Evolutionary conservation across 2,113 vertebrate genomes (phyloP), one percentile per base, ranked within the genome.

Genomic region (Myotis lucifugus): DNA sequence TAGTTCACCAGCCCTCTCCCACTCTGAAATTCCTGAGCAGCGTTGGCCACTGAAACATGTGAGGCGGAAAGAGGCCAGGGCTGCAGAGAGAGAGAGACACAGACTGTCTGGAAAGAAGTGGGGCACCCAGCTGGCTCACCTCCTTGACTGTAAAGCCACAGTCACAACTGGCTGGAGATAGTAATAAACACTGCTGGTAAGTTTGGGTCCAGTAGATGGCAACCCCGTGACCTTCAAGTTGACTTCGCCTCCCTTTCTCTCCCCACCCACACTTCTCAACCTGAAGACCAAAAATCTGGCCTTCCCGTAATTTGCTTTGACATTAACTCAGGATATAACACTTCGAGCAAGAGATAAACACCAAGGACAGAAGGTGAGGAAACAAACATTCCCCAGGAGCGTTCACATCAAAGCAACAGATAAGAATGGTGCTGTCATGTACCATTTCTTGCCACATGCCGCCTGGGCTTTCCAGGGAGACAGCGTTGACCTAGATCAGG

Each of bases 251-350:
- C 54, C 83, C 70, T 81, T 46, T 72, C 87, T 96, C 56, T 96
- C 94, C 81, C 97, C 97, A 96, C 97, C 96, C 94, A 97, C 95
- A 19, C 97, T 97, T 91, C 91, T 92, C 78, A 50, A 25, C 69
- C 67, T 0, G 11, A 70, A 86, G 76, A 67, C 77, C 4, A 2
- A 88, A 78, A 72, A 46, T 42, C 74, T 91, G 79, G 74, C 88
- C 94, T 97, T 97, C 96, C 95, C 19, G 91, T 97, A 88, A 97
- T 66, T 25, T n/a, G 54, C 54, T 73, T 64, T 76, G n/a, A 77
- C 27, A n/a, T 32, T 59, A 42, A 40, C 42, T 70, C 81, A 50
- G 73, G 92, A 91, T 94, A 73, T 93, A 18, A 81, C 34, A 37
- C 52, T 74, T 32, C 69, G 61, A 25, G 37, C 34, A 59, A 88